Percentiles rank a stretch among this genome's conserved stretches.
Evolutionary conservation across 1,140 invertebrate genomes (phyloP).

Genomic region (Anastrepha ludens): DNA sequence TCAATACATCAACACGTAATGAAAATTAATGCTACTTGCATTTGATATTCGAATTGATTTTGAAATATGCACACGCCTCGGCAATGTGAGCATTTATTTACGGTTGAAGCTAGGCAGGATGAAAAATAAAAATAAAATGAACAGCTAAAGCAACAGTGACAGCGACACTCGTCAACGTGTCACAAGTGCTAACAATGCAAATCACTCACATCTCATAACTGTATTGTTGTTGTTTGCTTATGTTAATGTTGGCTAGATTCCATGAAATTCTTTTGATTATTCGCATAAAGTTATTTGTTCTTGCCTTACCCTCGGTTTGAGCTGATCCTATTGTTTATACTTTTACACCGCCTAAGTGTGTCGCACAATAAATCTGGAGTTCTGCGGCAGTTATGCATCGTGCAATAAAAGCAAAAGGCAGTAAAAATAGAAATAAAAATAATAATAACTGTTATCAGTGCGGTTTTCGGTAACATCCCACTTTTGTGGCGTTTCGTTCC

Average conservation of each 20-base stretch:
- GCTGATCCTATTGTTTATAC: neutral
- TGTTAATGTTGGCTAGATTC: neutral
- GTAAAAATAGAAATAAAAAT: neutral
- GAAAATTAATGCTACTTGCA: slow-evolving; percentile 5
- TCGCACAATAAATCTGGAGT: neutral
- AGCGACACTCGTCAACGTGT: neutral
- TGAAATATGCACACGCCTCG: neutral
- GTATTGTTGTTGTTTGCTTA: neutral
- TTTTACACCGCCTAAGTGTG: neutral
- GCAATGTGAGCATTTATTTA: neutral
- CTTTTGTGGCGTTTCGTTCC: neutral
- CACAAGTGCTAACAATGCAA: slow-evolving; percentile 13
- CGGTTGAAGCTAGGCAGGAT: neutral
- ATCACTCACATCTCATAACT: neutral
- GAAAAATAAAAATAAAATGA: neutral
- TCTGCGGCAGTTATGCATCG: neutral
- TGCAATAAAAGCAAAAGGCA: neutral
- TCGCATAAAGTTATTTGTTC: neutral
- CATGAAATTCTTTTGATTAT: neutral
- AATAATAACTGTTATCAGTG: neutral
- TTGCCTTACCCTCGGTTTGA: neutral
- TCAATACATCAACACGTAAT: neutral
- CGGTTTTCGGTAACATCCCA: neutral
- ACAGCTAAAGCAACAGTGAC: neutral
- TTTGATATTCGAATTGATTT: neutral